A percentile compares a stretch with the other conserved stretches of the same genome.
Evolutionary conservation across 2,113 vertebrate species (phyloP).

Genomic region (Sorex araneus): DNA sequence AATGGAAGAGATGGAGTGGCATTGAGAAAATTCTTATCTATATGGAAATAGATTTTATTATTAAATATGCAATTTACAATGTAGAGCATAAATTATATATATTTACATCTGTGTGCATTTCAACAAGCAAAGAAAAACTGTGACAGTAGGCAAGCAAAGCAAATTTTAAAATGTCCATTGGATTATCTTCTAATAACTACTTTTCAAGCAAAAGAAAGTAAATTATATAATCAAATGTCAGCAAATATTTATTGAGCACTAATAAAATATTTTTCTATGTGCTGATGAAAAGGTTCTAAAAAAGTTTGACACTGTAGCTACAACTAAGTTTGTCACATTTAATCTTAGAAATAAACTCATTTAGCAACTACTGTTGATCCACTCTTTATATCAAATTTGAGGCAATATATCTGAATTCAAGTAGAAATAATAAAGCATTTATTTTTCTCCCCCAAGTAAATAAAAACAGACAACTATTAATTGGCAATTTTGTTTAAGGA

Average conservation of each 20-base stretch:
- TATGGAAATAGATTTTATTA: background rate
- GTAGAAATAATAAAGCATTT: too few species aligned
- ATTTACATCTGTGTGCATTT: too few species aligned
- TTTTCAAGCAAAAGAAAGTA: background rate
- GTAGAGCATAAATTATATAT: too few species aligned
- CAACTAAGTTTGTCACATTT: background rate
- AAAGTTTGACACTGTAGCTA: background rate
- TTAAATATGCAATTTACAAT: background rate
- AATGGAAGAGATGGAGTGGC: background rate
- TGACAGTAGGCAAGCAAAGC: background rate
- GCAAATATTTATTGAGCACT: background rate
- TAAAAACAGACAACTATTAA: too few species aligned
- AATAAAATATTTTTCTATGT: background rate
- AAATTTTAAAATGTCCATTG: conserved; percentile 30
- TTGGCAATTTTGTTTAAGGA: too few species aligned
- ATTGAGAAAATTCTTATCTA: background rate
- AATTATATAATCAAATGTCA: background rate
- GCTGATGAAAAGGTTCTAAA: background rate
- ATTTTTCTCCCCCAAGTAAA: too few species aligned
- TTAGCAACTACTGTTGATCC: background rate
- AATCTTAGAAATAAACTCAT: conserved; percentile 7
- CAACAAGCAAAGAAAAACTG: conserved; percentile 6
- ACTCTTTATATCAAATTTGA: conserved; percentile 11
- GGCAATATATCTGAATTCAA: background rate
- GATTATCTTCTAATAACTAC: background rate